Evolutionary conservation across 2,797 vertebrate species (phyloP).

Genomic region (Triplophysa yarkandensis): DNA sequence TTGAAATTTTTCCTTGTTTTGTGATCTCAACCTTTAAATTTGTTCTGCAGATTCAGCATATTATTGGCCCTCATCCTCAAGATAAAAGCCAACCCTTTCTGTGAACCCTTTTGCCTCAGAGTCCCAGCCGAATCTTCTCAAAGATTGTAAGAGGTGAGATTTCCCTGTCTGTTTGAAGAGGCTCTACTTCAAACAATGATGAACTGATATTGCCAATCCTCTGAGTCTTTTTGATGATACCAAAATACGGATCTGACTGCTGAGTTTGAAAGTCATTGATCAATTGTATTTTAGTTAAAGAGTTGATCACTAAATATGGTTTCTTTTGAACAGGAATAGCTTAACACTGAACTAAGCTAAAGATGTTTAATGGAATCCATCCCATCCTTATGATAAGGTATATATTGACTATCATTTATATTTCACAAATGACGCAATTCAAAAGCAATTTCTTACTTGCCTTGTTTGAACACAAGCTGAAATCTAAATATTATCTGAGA

Average conservation of each 20-base stretch:
- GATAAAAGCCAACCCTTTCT: conserved; percentile 94
- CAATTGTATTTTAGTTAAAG: not conserved
- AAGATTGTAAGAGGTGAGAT: conserved; percentile 87
- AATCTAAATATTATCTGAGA: conserved; percentile 67
- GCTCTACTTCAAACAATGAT: conserved; percentile 69
- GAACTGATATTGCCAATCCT: conserved; percentile 71
- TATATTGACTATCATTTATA: conserved; percentile 47
- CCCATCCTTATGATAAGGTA: conserved; percentile 94
- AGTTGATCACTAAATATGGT: not conserved
- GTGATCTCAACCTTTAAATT: not conserved
- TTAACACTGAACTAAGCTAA: conserved; percentile 95
- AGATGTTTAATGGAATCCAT: conserved; percentile 94
- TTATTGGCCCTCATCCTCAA: conserved; percentile 92
- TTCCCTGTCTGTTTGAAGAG: not conserved
- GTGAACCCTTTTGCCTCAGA: conserved; percentile 93
- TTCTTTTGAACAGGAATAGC: conserved; percentile 81
- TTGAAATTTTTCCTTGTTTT: no score
- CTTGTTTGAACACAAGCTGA: conserved; percentile 80
- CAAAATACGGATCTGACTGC: conserved; percentile 78
- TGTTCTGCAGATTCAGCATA: conserved; percentile 84
- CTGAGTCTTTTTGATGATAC: conserved; percentile 78
- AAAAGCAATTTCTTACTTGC: conserved; percentile 66
- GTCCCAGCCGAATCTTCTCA: conserved; percentile 96
- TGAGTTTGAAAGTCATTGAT: conserved; percentile 67
- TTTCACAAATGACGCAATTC: conserved; percentile 69